phyloP scores from a whole-genome alignment of 2,797 vertebrate genomes.

The Poecilia velifera region DNA sequence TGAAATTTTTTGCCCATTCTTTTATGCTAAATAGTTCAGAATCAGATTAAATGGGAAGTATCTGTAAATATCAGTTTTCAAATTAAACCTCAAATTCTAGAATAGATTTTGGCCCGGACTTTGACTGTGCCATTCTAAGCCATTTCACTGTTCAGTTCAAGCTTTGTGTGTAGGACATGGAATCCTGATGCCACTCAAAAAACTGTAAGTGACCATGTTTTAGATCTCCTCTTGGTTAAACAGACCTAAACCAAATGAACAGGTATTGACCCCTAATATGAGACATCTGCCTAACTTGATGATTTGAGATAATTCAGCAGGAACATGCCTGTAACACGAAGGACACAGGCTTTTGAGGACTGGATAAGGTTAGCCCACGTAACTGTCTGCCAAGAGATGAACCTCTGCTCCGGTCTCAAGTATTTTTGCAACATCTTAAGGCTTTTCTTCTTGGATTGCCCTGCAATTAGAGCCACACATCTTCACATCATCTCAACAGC shows the following conservation, averaged over 20 bases:
- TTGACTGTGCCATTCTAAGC: neutral
- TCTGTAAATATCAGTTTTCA: neutral
- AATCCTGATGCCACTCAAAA: neutral
- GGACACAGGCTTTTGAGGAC: neutral
- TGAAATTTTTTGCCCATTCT: neutral
- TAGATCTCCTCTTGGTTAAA: neutral
- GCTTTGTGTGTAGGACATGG: neutral
- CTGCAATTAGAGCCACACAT: neutral
- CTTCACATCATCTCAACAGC: neutral
- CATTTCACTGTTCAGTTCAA: neutral
- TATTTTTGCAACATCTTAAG: neutral
- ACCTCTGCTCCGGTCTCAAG: neutral
- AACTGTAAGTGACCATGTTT: neutral
- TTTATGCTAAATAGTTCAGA: neutral
- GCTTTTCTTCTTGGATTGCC: neutral
- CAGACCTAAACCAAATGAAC: neutral
- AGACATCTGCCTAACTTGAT: neutral
- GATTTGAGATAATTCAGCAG: neutral
- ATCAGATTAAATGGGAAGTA: neutral
- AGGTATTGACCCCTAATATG: neutral
- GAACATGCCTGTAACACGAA: neutral
- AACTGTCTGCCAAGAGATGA: neutral
- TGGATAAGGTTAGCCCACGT: neutral
- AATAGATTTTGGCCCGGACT: neutral
- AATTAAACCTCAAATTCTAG: neutral